A percentile compares a stretch with the other conserved stretches of the same genome.
phyloP scores from a whole-genome alignment of 2,113 vertebrate species.

The Pontoporia blainvillei region DNA sequence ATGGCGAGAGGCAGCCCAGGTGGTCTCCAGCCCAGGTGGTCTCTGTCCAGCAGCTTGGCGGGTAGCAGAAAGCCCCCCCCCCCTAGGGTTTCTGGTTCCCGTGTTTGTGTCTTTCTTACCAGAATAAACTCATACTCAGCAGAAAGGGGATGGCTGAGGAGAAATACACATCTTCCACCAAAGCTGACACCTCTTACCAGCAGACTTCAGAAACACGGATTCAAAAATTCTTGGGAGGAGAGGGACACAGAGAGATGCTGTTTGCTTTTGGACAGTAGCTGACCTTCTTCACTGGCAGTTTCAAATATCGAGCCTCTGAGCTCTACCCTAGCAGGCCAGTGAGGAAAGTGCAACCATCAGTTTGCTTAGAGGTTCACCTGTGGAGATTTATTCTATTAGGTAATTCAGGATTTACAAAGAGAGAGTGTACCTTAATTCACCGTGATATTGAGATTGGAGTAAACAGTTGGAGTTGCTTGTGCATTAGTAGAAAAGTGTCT shows the following conservation, averaged over 20 bases:
- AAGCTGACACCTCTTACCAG: not conserved
- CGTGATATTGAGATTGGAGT: not conserved
- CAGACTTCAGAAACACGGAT: not conserved
- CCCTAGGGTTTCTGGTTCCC: not conserved
- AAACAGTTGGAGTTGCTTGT: not conserved
- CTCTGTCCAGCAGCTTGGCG: not conserved
- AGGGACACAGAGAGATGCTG: not conserved
- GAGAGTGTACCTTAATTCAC: not conserved
- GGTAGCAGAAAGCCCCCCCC: not conserved
- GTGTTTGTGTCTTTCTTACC: not conserved
- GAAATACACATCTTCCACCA: not conserved
- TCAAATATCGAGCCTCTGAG: not conserved
- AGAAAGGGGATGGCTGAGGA: not conserved
- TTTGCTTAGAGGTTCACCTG: not conserved
- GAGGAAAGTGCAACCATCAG: not conserved
- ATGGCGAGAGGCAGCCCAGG: not conserved
- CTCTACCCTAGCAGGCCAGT: not conserved
- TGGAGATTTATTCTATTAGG: not conserved
- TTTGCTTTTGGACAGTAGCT: not conserved
- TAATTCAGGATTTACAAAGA: not conserved
- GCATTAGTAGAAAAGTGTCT: not conserved
- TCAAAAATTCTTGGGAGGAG: not conserved
- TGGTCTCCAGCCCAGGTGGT: not conserved
- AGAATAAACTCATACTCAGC: not conserved
- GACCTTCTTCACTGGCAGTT: not conserved